phyloP scores from a whole-genome alignment of 2,797 vertebrate species.

The Craterocephalus amniculus region DNA sequence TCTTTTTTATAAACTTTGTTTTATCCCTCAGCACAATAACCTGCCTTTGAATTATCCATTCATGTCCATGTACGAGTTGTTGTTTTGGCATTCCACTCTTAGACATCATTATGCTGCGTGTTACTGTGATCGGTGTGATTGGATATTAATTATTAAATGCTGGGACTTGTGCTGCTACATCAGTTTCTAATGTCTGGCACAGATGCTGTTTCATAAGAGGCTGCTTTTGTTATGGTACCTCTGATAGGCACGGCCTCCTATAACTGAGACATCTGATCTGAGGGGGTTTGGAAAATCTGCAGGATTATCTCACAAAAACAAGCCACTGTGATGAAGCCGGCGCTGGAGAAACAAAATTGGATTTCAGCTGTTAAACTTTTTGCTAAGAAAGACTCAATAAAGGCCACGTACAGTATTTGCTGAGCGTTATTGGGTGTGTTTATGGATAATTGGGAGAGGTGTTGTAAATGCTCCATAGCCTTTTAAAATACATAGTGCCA shows the following conservation, averaged over 20 bases:
- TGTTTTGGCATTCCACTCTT: slow-evolving; percentile 29
- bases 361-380: not conserved
- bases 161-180: slow-evolving; percentile 1
- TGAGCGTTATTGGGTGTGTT: not conserved
- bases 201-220: not conserved
- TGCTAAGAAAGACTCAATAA: not conserved
- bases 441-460: not conserved
- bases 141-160: slow-evolving; percentile 34
- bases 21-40: not conserved
- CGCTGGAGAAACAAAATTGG: slow-evolving; percentile 12
- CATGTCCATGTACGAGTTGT: slow-evolving; percentile 15
- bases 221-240: slow-evolving; percentile 12
- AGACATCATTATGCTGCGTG: slow-evolving; percentile 25
- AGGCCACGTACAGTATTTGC: not conserved
- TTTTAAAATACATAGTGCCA: not conserved
- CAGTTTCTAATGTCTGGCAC: not conserved
- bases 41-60: not conserved
- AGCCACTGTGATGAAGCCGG: not conserved
- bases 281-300: not conserved
- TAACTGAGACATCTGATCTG: slow-evolving; percentile 14
- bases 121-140: slow-evolving; percentile 36
- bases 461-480: not conserved
- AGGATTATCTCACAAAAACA: slow-evolving; percentile 3
- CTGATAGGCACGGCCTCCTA: not conserved
- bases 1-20: slow-evolving; percentile 1